A percentile compares a stretch with the other conserved stretches of the same genome.
Conservation (phyloP, 1,140 invertebrate genomes). For the Uloborus diversus region DNA sequence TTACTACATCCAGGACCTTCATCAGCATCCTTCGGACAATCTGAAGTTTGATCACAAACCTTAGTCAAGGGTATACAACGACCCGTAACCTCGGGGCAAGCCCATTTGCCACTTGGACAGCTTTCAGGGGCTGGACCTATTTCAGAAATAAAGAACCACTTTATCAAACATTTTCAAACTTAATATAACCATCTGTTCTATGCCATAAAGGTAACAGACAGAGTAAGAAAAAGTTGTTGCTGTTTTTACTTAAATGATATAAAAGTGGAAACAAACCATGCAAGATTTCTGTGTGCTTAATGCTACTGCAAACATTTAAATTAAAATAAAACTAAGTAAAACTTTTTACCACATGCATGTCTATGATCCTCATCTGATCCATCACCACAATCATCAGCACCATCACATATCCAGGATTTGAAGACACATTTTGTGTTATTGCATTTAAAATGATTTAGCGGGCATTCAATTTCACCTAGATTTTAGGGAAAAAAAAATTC, state of each 20-base stretch:
- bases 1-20: constrained; percentile 84
- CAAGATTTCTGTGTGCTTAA: too few species aligned
- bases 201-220: too few species aligned
- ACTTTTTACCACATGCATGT: constrained; percentile 67
- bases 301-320: too few species aligned
- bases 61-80: constrained; percentile 69
- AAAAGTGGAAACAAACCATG: too few species aligned
- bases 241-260: too few species aligned
- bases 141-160: too few species aligned
- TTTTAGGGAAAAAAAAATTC: constrained; percentile 6
- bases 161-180: too few species aligned
- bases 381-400: constrained; percentile 94
- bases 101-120: constrained; percentile 62
- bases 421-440: constrained; percentile 88
- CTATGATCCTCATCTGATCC: constrained; percentile 84
- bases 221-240: too few species aligned
- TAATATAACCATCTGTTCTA: too few species aligned
- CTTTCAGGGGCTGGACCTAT: constrained; percentile 52
- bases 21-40: constrained; percentile 91
- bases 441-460: constrained; percentile 68
- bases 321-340: too few species aligned
- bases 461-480: constrained; percentile 62
- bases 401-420: constrained; percentile 94
- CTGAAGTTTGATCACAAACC: constrained; percentile 84
- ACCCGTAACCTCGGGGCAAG: constrained; percentile 63